phyloP scores from a whole-genome alignment of 2,113 vertebrate species.

The Maccullochella peelii region DNA sequence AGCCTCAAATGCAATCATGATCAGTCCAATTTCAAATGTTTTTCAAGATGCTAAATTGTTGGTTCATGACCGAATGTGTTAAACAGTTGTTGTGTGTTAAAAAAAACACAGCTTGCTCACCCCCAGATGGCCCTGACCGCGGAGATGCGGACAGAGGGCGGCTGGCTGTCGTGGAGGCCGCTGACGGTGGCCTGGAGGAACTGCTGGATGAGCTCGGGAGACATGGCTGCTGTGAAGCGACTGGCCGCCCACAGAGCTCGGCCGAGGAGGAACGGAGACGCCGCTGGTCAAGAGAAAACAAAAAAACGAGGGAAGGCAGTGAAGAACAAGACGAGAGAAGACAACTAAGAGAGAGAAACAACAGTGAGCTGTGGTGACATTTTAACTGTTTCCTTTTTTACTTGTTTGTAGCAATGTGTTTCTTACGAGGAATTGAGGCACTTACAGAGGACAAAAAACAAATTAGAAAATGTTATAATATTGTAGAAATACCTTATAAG shows the following conservation, averaged over 20 bases:
- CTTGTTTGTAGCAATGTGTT: background rate
- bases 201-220: slow-evolving; percentile 97
- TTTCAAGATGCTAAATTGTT: background rate
- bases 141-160: slow-evolving; percentile 96
- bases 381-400: background rate
- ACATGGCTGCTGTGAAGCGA: slow-evolving; percentile 97
- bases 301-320: background rate
- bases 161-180: slow-evolving; percentile 94
- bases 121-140: slow-evolving; percentile 98
- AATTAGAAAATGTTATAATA: too few relatives aligned
- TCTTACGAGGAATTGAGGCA: background rate
- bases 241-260: slow-evolving; percentile 98
- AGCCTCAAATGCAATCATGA: background rate
- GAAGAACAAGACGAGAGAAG: background rate
- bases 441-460: background rate
- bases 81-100: too few relatives aligned
- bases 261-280: slow-evolving; percentile 95
- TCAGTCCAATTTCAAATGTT: background rate
- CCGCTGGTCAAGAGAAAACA: slow-evolving; percentile 65
- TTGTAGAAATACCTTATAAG: too few relatives aligned
- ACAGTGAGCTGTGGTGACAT: too few relatives aligned
- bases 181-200: slow-evolving; percentile 98
- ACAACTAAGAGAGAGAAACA: background rate
- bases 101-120: slow-evolving; percentile 80
- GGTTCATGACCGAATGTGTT: background rate